Evolutionary conservation across 2,797 vertebrate species (phyloP).

Genomic region (Gouania willdenowi): DNA sequence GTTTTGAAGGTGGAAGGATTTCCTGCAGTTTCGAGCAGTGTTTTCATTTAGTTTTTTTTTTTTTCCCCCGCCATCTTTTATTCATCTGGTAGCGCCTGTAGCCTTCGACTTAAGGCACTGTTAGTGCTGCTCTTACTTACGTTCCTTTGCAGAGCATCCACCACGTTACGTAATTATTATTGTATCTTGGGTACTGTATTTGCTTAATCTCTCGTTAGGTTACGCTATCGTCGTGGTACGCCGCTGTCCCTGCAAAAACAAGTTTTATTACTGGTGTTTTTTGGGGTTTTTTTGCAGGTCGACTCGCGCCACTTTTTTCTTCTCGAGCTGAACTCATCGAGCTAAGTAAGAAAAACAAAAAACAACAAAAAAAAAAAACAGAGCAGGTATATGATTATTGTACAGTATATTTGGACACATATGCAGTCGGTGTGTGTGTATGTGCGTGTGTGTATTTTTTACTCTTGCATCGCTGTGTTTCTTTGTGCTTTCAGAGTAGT

Average conservation of each 20-base stretch:
- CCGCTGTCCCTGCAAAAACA: slow-evolving; percentile 33
- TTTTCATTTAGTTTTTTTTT: slow-evolving; percentile 31
- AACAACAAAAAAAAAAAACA: too few relatives aligned
- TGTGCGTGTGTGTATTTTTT: not conserved
- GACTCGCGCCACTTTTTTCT: slow-evolving; percentile 45
- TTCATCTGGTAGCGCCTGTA: slow-evolving; percentile 67
- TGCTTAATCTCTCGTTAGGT: slow-evolving; percentile 47
- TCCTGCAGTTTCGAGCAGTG: slow-evolving; percentile 28
- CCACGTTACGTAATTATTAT: slow-evolving; percentile 54
- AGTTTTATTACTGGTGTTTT: slow-evolving; percentile 25
- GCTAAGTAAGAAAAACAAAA: too few relatives aligned
- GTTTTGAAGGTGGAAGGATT: slow-evolving; percentile 40
- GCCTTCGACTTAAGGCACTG: slow-evolving; percentile 55
- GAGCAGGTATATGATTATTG: slow-evolving; percentile 51
- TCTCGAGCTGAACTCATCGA: slow-evolving; percentile 46
- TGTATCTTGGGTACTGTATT: slow-evolving; percentile 63
- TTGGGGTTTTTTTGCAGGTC: slow-evolving; percentile 26
- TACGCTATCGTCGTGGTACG: slow-evolving; percentile 40
- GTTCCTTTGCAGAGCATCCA: slow-evolving; percentile 39
- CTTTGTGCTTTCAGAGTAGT: slow-evolving; percentile 25
- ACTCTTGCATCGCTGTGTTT: slow-evolving; percentile 31
- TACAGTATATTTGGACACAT: slow-evolving; percentile 55
- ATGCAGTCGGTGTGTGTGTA: slow-evolving; percentile 45
- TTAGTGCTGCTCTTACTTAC: slow-evolving; percentile 54
- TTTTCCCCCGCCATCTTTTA: slow-evolving; percentile 40